These are phyloP conservation scores for Sinocyclocheilus grahami DNA, from an alignment of 2,113 vertebrate species.

Conservation along the genomic window DNA sequence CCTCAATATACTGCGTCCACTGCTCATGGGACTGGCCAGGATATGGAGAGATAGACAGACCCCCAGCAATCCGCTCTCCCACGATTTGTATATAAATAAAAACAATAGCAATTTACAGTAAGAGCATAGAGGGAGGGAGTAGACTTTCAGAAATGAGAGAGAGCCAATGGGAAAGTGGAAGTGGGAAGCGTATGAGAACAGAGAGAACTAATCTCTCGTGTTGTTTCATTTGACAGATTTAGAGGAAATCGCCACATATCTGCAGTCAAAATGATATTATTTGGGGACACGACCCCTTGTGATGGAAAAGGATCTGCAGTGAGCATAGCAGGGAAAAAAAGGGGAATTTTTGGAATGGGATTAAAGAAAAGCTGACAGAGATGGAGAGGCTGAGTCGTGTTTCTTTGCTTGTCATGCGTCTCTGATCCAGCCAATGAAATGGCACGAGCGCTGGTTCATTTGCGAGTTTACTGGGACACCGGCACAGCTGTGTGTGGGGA, in stretches of 20 bases:
- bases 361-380: constrained; percentile 38
- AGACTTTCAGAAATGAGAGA: constrained; percentile 17
- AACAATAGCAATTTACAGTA: constrained; percentile 57
- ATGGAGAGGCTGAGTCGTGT: constrained; percentile 44
- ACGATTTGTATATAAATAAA: constrained; percentile 55
- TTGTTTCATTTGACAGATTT: constrained; percentile 31
- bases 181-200: constrained; percentile 41
- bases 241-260: constrained; percentile 8
- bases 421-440: constrained; percentile 76
- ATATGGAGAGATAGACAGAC: not conserved
- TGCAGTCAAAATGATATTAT: constrained; percentile 19
- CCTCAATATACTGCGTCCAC: not conserved
- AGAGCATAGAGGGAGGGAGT: constrained; percentile 41
- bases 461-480: constrained; percentile 79
- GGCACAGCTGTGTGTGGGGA: constrained; percentile 65
- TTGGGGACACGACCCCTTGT: constrained; percentile 11
- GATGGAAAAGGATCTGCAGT: constrained; percentile 31
- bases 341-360: constrained; percentile 24
- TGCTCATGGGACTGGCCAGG: not conserved
- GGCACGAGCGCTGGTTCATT: constrained; percentile 69
- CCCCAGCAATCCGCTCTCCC: constrained; percentile 52
- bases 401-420: constrained; percentile 73
- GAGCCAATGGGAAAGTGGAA: constrained; percentile 50
- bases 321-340: constrained; percentile 5
- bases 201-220: constrained; percentile 23